Percentiles rank a stretch among this genome's conserved stretches.
phyloP scores from a whole-genome alignment of 2,888 invertebrate genomes.

The Zhengitettix transpicula region DNA sequence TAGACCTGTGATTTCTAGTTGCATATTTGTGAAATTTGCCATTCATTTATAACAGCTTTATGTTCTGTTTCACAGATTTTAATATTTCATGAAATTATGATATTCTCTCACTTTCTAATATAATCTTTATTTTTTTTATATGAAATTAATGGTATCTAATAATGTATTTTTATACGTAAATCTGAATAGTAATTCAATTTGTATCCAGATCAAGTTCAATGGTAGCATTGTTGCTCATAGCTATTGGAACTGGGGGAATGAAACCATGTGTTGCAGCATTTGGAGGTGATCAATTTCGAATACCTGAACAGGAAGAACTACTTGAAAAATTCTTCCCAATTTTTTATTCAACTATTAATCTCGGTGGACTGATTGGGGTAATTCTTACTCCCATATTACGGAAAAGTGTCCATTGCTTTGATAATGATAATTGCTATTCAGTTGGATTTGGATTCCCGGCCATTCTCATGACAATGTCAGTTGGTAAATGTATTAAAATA shows the following conservation, averaged over 20 bases:
- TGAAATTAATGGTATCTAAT: too few relatives aligned
- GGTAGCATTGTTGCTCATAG: slow-evolving; percentile 53
- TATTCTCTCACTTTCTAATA: too few relatives aligned
- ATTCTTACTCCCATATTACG: slow-evolving; percentile 56
- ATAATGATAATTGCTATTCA: slow-evolving; percentile 51
- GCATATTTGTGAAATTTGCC: too few relatives aligned
- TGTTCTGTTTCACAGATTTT: too few relatives aligned
- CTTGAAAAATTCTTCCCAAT: slow-evolving; percentile 81
- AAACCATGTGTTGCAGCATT: slow-evolving; percentile 92
- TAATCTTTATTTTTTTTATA: too few relatives aligned
- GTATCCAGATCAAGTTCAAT: background rate
- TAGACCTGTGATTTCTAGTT: too few relatives aligned
- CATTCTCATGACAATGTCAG: slow-evolving; percentile 46
- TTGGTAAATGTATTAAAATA: slow-evolving; percentile 36
- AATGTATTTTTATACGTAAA: too few relatives aligned
- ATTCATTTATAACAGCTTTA: too few relatives aligned
- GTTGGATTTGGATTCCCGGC: slow-evolving; percentile 66
- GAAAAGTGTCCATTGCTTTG: slow-evolving; percentile 45
- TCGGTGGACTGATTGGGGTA: slow-evolving; percentile 46
- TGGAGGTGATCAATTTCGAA: slow-evolving; percentile 82
- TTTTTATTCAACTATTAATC: slow-evolving; percentile 74
- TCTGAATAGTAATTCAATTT: too few relatives aligned
- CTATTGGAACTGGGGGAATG: slow-evolving; percentile 84
- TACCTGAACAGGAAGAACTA: slow-evolving; percentile 62
- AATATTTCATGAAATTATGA: too few relatives aligned